Percentiles rank a stretch among this genome's conserved stretches.
phyloP scores from a whole-genome alignment of 2,888 invertebrate genomes.

The Epirrita christyi region DNA sequence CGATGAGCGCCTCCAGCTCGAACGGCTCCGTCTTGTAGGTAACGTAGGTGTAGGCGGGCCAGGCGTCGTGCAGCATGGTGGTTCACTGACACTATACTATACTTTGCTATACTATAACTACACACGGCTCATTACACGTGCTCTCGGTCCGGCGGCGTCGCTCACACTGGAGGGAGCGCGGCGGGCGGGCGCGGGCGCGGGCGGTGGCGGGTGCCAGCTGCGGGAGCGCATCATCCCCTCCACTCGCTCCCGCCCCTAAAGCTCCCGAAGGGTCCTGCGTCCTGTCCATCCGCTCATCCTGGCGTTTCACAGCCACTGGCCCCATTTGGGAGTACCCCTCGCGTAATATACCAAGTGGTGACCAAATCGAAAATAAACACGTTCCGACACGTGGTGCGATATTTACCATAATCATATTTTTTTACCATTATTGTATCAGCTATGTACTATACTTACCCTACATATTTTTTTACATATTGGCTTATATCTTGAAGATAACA shows the following conservation, averaged over 20 bases:
- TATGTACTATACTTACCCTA: no score
- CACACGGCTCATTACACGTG: slow-evolving; percentile 13
- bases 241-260: slow-evolving; percentile 13
- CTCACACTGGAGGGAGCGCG: slow-evolving; percentile 39
- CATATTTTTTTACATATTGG: no score
- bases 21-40: slow-evolving; percentile 56
- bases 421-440: no score
- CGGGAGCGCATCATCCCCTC: slow-evolving; percentile 17
- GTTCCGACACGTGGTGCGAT: no score
- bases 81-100: slow-evolving; percentile 16
- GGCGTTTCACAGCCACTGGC: no score
- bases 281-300: slow-evolving; percentile 18
- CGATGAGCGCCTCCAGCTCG: slow-evolving; percentile 70
- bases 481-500: no score
- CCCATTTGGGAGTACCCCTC: neutral
- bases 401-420: no score
- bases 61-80: slow-evolving; percentile 73
- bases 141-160: slow-evolving; percentile 37
- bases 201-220: slow-evolving; percentile 15
- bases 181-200: slow-evolving; percentile 40
- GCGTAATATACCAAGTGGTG: neutral
- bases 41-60: slow-evolving; percentile 53
- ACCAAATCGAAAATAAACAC: slow-evolving; percentile 8
- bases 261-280: no score
- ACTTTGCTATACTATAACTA: neutral